Base-by-base conservation (phyloP, 2,888 invertebrate species). In the Ectobius pallidus region DNA sequence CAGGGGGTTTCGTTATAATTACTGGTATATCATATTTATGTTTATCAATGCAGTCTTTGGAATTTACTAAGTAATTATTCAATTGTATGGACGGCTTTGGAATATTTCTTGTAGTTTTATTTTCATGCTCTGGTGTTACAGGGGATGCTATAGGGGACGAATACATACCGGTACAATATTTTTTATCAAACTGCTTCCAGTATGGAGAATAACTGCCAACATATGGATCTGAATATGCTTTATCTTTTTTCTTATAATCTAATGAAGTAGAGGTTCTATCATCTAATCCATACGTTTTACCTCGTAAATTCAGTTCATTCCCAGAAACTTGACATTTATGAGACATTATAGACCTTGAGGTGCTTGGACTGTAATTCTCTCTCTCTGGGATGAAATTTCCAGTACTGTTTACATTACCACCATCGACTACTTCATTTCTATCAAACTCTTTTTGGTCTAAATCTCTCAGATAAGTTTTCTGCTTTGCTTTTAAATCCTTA, bases 401-500 rank as follows among this genome's bases (percentile, higher is more conserved):
- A 20, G n/a, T 22, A 27, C 6, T 63, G n/a, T 46, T 32, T 32
- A 46, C n/a, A 18, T 61, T 44, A 27, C 55, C 42, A n/a, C 27
- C 44, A 22, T 32, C 27, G n/a, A 14, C 39, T 20, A 65, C 25
- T 49, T 34, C 72, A 27, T n/a, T 11, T 3, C 73, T 75, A 52
- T 84, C 82, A 30, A 83, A 81, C 44, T 82, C 81, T 25, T 85
- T 82, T 55, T 83, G 83, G 69, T 84, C 80, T 46, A 82, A 85
- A 77, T 82, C 86, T 83, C 62, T 86, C 82, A 79, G 80, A 73
- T 81, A 82, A 20, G 82, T 76, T 77, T 86, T 87, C 79, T 91
- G 91, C 79, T 88, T 90, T 77, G 90, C 87, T 76, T 89, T 87
- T 63, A 92, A 81, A 72, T 86, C 86, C 80, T 91, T 89, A 68